Conservation (phyloP, 2,888 invertebrate species). For the Pachliopta kotzebuea region DNA sequence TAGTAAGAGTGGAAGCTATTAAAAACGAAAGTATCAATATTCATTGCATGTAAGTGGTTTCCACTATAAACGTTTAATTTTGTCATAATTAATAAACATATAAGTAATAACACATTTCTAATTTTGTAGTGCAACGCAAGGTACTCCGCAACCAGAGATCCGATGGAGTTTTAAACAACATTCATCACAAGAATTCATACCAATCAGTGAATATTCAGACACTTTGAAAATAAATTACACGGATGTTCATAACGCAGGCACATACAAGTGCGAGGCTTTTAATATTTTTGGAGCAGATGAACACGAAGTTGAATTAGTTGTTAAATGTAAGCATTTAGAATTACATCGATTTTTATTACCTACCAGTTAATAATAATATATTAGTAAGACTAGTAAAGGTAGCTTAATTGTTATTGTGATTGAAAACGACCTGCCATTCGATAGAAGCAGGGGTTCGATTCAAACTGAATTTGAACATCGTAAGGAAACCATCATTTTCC, state of each 20-base stretch:
- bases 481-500: no score
- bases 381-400: no score
- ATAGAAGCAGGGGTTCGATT: no score
- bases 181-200: conserved; percentile 11
- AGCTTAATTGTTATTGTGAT: no score
- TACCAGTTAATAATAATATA: no score
- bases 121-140: conserved; percentile 9
- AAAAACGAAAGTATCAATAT: conserved; percentile 37
- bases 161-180: conserved; percentile 40
- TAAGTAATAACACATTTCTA: background rate
- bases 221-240: conserved; percentile 34
- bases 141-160: conserved; percentile 29
- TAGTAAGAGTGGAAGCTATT: conserved; percentile 25
- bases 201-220: conserved; percentile 28
- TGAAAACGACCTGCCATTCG: no score
- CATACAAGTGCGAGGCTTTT: conserved; percentile 42
- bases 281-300: conserved; percentile 43
- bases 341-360: no score
- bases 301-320: conserved; percentile 37
- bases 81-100: background rate
- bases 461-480: no score
- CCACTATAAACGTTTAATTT: background rate
- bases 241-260: conserved; percentile 34
- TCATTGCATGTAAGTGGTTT: conserved; percentile 44
- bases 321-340: conserved; percentile 46